phyloP scores from a whole-genome alignment of 2,113 vertebrate species.

The Oryzias javanicus region DNA sequence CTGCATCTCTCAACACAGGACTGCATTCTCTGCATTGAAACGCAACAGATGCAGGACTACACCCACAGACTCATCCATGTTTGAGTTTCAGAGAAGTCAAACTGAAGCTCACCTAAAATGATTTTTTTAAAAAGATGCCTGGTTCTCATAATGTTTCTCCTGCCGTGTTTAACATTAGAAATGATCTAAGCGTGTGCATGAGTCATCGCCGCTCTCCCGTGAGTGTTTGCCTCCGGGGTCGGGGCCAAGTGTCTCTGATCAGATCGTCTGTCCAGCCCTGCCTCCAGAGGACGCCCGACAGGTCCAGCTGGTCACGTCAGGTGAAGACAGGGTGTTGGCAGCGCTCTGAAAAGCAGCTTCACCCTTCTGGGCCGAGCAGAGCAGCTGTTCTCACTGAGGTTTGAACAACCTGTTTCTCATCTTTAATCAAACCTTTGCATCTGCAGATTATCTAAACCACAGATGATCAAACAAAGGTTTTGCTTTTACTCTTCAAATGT shows the following conservation, averaged over 20 bases:
- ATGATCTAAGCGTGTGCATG: too few species aligned
- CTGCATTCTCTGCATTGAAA: slow-evolving; percentile 60
- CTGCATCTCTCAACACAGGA: slow-evolving; percentile 23
- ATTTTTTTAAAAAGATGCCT: background rate
- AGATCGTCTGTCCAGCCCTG: background rate
- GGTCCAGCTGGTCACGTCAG: background rate
- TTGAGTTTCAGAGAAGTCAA: slow-evolving; percentile 1
- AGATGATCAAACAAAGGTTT: too few species aligned
- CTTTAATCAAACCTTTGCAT: too few species aligned
- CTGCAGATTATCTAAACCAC: too few species aligned
- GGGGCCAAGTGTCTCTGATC: background rate
- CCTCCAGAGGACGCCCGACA: background rate
- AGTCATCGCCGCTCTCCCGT: background rate
- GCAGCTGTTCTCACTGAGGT: background rate
- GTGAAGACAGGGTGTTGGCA: background rate
- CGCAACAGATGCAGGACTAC: slow-evolving; percentile 32
- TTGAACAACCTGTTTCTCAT: background rate
- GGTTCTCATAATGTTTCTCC: background rate
- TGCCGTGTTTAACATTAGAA: background rate
- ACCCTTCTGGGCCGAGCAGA: background rate
- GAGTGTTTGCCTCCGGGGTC: background rate
- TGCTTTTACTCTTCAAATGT: too few species aligned
- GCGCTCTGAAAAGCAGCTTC: background rate
- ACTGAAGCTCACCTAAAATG: background rate
- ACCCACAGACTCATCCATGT: slow-evolving; percentile 35